Evolutionary conservation across 2,797 vertebrate species (phyloP).

Genomic region (Acipenser ruthenus): DNA sequence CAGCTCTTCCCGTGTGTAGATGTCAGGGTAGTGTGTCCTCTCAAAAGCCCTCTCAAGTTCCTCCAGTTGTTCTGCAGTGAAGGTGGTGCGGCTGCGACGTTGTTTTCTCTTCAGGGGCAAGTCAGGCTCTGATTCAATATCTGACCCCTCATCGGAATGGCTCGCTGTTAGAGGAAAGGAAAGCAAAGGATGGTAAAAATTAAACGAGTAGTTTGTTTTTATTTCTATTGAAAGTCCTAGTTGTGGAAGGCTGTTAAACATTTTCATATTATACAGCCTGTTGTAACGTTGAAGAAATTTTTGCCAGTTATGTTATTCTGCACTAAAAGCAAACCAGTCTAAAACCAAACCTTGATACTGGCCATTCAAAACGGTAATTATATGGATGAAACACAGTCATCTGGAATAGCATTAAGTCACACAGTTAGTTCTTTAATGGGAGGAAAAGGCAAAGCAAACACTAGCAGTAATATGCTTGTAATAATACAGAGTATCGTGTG

Average conservation of each 20-base stretch:
- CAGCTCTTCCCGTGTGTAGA: slow-evolving; percentile 91
- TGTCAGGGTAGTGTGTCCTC: slow-evolving; percentile 92
- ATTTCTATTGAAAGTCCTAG: too few species aligned
- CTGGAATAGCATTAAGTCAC: too few species aligned
- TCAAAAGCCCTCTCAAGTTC: slow-evolving; percentile 93
- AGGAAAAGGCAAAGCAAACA: not conserved
- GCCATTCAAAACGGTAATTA: too few species aligned
- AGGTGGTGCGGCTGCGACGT: slow-evolving; percentile 88
- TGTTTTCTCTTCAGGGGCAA: slow-evolving; percentile 89
- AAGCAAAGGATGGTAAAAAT: not conserved
- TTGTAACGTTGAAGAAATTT: too few species aligned
- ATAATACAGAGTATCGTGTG: slow-evolving; percentile 21
- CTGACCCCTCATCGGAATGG: slow-evolving; percentile 89
- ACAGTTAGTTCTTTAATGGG: too few species aligned
- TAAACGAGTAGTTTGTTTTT: too few species aligned
- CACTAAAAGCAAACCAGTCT: too few species aligned
- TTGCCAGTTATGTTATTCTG: too few species aligned
- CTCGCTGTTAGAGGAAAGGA: slow-evolving; percentile 53
- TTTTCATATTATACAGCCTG: too few species aligned
- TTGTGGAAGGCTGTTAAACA: too few species aligned
- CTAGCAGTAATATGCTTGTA: slow-evolving; percentile 7
- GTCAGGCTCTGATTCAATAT: slow-evolving; percentile 89
- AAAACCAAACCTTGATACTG: too few species aligned
- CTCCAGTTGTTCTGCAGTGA: slow-evolving; percentile 89
- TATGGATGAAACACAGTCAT: too few species aligned